These are phyloP conservation scores for Brachionichthys hirsutus DNA, from an alignment of 2,113 vertebrate genomes.

Conservation along the genomic window DNA sequence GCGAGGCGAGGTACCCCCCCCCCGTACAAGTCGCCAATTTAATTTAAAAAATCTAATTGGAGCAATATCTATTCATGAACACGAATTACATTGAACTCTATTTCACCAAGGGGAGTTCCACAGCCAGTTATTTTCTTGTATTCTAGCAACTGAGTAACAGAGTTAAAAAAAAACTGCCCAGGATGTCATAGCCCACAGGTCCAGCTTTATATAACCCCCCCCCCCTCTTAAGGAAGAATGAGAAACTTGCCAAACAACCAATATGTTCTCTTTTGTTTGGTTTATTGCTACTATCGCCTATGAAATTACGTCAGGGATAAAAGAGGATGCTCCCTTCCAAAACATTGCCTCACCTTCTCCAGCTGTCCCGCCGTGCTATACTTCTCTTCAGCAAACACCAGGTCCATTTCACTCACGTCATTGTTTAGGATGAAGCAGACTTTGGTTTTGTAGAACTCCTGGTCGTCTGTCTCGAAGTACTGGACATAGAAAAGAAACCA, in stretches of 20 bases:
- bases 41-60: conserved; percentile 1
- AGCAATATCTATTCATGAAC: conserved; percentile 12
- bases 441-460: conserved; percentile 99
- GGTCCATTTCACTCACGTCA: conserved; percentile 97
- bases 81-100: neutral
- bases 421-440: conserved; percentile 98
- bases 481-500: conserved; percentile 65
- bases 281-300: conserved; percentile 47
- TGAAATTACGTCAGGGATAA: conserved; percentile 43
- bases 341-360: conserved; percentile 88
- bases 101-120: conserved; percentile 1
- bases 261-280: conserved; percentile 59
- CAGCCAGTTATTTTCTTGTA: conserved; percentile 1
- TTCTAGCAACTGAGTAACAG: conserved; percentile 5
- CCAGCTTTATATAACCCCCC: conserved; percentile 35
- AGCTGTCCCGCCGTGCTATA: conserved; percentile 93
- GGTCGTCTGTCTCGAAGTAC: conserved; percentile 99
- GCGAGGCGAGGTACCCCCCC: too few species aligned
- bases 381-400: conserved; percentile 98
- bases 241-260: conserved; percentile 47
- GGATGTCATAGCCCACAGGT: conserved; percentile 16
- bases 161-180: neutral
- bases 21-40: too few species aligned
- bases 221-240: conserved; percentile 12
- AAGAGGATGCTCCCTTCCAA: conserved; percentile 28